A percentile compares a stretch with the other conserved stretches of the same genome.
phyloP scores from a whole-genome alignment of 2,888 invertebrate species.

The Drosophila subsilvestris region DNA sequence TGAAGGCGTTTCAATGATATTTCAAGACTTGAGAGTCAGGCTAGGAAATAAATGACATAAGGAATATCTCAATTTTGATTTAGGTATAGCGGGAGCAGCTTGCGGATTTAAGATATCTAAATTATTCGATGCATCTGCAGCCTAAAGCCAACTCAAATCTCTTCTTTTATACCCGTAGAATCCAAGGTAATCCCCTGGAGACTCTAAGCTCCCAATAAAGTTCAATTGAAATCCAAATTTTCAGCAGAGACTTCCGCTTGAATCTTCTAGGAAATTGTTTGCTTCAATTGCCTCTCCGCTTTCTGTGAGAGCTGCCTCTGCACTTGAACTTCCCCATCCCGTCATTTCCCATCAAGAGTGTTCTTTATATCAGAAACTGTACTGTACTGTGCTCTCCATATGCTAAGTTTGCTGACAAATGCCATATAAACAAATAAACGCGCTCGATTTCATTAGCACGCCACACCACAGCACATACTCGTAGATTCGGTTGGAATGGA shows the following conservation, averaged over 20 bases:
- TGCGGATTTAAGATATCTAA: too few relatives aligned
- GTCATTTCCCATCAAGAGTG: conserved; percentile 9
- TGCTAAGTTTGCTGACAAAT: conserved; percentile 56
- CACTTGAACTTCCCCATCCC: not conserved
- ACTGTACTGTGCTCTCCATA: conserved; percentile 23
- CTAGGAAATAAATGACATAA: too few relatives aligned
- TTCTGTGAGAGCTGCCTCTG: not conserved
- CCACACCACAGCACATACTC: conserved; percentile 43
- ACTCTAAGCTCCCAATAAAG: too few relatives aligned
- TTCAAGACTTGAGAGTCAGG: too few relatives aligned
- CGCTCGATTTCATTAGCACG: conserved; percentile 76
- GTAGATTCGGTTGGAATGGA: conserved; percentile 15
- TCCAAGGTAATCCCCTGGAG: too few relatives aligned
- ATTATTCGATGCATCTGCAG: too few relatives aligned
- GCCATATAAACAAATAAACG: conserved; percentile 73
- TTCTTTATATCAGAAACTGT: conserved; percentile 26
- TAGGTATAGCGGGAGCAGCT: too few relatives aligned
- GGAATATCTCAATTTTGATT: too few relatives aligned
- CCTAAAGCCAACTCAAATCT: too few relatives aligned
- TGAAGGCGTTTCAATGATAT: too few relatives aligned
- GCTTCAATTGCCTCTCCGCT: too few relatives aligned
- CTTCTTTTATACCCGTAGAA: too few relatives aligned
- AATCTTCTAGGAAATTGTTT: not conserved
- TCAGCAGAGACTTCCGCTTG: not conserved
- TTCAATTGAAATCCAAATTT: not conserved